Conservation (phyloP, 2,113 vertebrate species). For the Ceyx margarethae region DNA sequence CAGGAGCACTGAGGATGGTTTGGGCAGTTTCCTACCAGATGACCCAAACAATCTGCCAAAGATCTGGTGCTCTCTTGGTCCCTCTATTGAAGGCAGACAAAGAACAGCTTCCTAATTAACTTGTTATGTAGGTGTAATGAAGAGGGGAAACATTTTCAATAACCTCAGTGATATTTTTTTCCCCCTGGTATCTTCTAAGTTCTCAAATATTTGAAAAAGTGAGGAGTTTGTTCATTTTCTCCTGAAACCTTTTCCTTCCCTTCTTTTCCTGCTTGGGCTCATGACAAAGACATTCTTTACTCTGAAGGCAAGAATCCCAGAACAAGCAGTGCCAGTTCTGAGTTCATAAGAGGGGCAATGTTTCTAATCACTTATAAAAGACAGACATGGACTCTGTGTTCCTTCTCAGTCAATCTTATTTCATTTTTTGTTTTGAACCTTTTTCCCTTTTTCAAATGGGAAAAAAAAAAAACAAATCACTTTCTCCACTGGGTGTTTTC, state of each 20-base stretch:
- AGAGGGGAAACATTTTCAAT: not conserved
- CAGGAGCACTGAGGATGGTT: not conserved
- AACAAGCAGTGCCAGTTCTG: not conserved
- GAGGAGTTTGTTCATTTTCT: not conserved
- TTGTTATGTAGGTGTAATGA: not conserved
- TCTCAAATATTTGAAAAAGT: not conserved
- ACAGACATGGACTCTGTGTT: not conserved
- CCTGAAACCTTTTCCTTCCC: not conserved
- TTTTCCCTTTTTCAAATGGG: not conserved
- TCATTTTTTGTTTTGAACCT: not conserved
- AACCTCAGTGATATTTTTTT: not conserved
- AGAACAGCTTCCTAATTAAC: not conserved
- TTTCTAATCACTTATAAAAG: not conserved
- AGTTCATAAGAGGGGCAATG: not conserved
- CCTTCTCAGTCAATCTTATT: not conserved
- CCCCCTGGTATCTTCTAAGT: not conserved
- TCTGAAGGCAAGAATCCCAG: not conserved
- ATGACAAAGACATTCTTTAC: conserved; percentile 11
- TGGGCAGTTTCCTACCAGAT: not conserved
- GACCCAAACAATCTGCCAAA: not conserved
- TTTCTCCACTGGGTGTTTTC: not conserved
- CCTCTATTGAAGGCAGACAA: not conserved
- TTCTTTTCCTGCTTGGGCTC: not conserved
- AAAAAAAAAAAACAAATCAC: not conserved
- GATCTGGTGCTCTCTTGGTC: rapidly evolving